Base-by-base conservation (phyloP, 2,797 vertebrate species). In the Epinephelus awoara region DNA sequence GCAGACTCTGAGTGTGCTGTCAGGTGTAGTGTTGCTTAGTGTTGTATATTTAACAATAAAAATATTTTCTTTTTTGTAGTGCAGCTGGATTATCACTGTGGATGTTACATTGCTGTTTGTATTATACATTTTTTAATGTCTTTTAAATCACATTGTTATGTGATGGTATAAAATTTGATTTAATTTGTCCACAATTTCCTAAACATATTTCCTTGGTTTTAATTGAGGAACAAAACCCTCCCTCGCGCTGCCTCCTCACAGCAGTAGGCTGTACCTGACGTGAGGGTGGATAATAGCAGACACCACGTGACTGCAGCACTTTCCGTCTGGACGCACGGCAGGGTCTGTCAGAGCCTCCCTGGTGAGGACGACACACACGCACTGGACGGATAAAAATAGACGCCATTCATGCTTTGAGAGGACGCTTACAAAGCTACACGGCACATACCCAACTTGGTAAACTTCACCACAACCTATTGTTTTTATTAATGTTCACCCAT, bases 301-400 rank as follows among this genome's bases (percentile, higher is more conserved):
- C 75, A 91, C 52, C 94, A 95, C 92, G 93, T 96, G 95, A 95
- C 89, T 89, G 86, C 92, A 88, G 91, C 84, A 84, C 90, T 88
- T 73, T 73, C 85, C 10, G 91, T 82, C 85, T 87, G 88, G 88
- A 86, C 80, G 9, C 88, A 75, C 87, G 67, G 72, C 79, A 80
- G 64, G 77, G 77, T 91, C 85, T 72, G 68, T 72, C 89, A 83
- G 83, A 84, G 85, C 82, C 68, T 90, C 89, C 81, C 85, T 27
- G 55, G 73, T 78, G 88, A 85, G 89, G 62, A 82, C 52, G 68
- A 61, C 66, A 29, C 78, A 63, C 83, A 82, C 81, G 62, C 82
- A 77, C 84, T 38, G 75, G 56, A 67, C 69, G 62, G 67, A 82
- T 79, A 89, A 79, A 87, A 88, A 85, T 82, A 89, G 82, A 90